Base-by-base conservation (phyloP, 2,113 vertebrate genomes). In the Scatophagus argus region DNA sequence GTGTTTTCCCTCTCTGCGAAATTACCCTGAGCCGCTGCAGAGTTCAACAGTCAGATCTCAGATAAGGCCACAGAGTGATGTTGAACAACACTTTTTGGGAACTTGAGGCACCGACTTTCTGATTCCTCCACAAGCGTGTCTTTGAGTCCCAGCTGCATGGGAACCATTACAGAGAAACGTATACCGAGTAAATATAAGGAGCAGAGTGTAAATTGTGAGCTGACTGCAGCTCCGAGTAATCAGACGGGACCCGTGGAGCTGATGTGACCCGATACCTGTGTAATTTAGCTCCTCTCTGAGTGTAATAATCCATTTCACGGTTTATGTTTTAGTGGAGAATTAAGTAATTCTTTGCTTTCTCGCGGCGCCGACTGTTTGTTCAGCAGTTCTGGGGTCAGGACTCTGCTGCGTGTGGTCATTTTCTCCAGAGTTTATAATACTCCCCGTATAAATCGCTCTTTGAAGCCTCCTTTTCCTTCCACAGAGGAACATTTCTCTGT, bases 141-240 rank as follows among this genome's bases (percentile, higher is more conserved):
- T 86, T 89, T 89, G 83, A 89, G 76, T 77, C 74, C 67, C 10
- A 69, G 17, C 51, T 84, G 80, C 80, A 89, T 90, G 90, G 89
- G 87, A 92, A 89, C 86, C 88, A 89, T 91, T 86, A 84, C 66
- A 39, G 83, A 81, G 87, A 89, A 87, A 47, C 66, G 17, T 70
- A 87, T 73, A 87, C 87, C 73, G 83, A 86, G 86, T 86, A 56
- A 90, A 90, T 44, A 90, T 34, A 78, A 66, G 56, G 54, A 86
- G 84, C 52, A 13, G 27, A 25, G 54, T 70, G 86, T 86, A 71
- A 84, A 84, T 83, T 71, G 80, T 79, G 84, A 47, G 82, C 66
- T 66, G 70, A 81, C 74, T 56, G 68, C 77, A 67, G 82, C 81
- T 68, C 74, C 51, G 9, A 70, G 87, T 79, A 89, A 88, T 89